Conservation (phyloP, 92 coral and sea anemone species). For the Porites lobata region DNA sequence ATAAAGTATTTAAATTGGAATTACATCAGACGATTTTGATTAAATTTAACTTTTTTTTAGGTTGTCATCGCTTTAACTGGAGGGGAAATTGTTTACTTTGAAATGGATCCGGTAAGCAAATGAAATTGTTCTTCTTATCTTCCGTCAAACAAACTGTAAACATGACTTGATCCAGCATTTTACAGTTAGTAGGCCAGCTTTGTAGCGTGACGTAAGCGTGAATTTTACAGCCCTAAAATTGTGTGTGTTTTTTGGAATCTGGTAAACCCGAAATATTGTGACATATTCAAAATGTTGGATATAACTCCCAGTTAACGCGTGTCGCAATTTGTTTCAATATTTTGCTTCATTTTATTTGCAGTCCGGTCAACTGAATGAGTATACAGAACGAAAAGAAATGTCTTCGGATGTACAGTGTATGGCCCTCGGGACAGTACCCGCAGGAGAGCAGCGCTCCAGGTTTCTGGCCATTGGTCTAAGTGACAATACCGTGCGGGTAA, state of each 20-base stretch:
- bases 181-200: too few species aligned
- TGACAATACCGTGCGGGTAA: slow-evolving; percentile 98
- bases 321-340: not conserved
- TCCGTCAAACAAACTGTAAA: too few species aligned
- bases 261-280: too few species aligned
- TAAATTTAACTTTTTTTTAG: slow-evolving; percentile 33
- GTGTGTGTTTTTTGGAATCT: too few species aligned
- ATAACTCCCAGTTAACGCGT: not conserved
- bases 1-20: too few species aligned
- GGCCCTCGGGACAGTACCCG: slow-evolving; percentile 98
- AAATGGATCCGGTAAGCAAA: slow-evolving; percentile 69
- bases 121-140: too few species aligned
- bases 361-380: slow-evolving; percentile 98
- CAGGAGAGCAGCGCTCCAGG: slow-evolving; percentile 96
- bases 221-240: too few species aligned
- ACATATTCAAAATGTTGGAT: too few species aligned
- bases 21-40: not conserved
- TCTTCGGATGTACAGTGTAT: slow-evolving; percentile 98
- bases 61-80: slow-evolving; percentile 98
- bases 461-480: slow-evolving; percentile 97
- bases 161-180: too few species aligned
- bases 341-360: slow-evolving; percentile 1
- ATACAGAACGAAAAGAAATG: slow-evolving; percentile 99
- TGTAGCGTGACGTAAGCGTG: too few species aligned
- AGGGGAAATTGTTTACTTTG: slow-evolving; percentile 88